Base-by-base conservation (phyloP, 2,888 invertebrate species). In the Lasioglossum morio region DNA sequence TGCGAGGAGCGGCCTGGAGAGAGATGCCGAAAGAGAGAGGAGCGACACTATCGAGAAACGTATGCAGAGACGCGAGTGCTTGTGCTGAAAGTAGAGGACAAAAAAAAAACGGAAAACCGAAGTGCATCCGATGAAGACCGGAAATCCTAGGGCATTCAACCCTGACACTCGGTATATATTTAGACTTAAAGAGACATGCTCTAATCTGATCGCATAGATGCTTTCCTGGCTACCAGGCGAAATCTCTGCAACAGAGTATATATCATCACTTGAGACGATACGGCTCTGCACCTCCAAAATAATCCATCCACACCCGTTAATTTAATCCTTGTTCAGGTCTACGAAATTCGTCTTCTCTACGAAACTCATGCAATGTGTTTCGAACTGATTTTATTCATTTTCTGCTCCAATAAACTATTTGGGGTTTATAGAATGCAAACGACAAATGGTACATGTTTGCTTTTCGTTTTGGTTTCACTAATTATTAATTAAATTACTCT, bases 71-170 rank as follows among this genome's bases (percentile, higher is more conserved):
- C 82, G 84, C 87, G 87, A 90, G 89, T 87, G 88, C 81, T 86
- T 78, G 77, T 78, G 81, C 86, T 73, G 86, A 87, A 89, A 87
- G 77, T 84, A 87, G 80, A 84, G 72, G 63, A 30, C 81, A 57
- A n/a, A 76, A 87, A 87, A 74, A 81, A 77, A 77, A 83, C 87
- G 89, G 90, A 91, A 91, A 91, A 91, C 84, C 89, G 87, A 89
- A 91, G 91, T 90, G 86, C 88, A 86, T 89, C 76, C 89, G 90
- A 85, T 87, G 90, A 91, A 91, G 91, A 92, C 95, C 94, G 95
- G 95, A 95, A 94, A 93, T 93, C 89, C 90, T 92, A 92, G 95
- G 94, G 90, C 94, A 90, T 95, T 95, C 94, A 95, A 94, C 95
- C 92, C 93, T 88, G 87, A 90, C 91, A 85, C 87, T 88, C 88